Evolutionary conservation across 2,888 invertebrate genomes (phyloP).

Genomic region (Dryocosmus kuriphilus): DNA sequence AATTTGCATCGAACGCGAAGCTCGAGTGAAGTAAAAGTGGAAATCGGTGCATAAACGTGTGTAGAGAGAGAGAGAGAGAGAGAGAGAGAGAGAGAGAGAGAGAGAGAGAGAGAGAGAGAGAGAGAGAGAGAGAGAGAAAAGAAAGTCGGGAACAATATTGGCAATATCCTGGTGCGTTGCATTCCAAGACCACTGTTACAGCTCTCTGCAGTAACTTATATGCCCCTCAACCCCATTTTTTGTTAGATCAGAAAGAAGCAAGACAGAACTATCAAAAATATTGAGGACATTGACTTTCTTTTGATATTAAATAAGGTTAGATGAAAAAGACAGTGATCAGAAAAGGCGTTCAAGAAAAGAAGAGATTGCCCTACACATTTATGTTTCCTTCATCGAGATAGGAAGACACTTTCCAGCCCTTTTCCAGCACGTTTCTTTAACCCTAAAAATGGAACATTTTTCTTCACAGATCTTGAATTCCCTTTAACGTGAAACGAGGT

Average conservation of each 20-base stretch:
- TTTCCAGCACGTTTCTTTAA: no score
- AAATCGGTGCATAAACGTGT: constrained; percentile 29
- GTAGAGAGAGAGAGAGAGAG: no score
- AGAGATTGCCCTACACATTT: neutral
- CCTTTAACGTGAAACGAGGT: no score
- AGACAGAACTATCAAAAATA: constrained; percentile 1
- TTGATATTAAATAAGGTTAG: neutral
- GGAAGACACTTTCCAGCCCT: no score
- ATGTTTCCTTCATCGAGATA: neutral
- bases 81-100: no score
- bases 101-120: no score
- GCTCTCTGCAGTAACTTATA: neutral
- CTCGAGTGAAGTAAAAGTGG: constrained; percentile 6
- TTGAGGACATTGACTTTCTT: neutral
- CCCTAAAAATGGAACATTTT: no score
- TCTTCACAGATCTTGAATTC: no score
- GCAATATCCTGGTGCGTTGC: constrained; percentile 12
- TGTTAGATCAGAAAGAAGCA: neutral
- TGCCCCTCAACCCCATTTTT: neutral
- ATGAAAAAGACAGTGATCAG: neutral
- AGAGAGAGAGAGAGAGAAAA: neutral
- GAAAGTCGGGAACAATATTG: constrained; percentile 15
- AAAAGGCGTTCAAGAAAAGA: no score
- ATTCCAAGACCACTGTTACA: neutral
- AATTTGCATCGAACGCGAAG: constrained; percentile 32